Percentiles rank a stretch among this genome's conserved stretches.
phyloP scores from a whole-genome alignment of 2,888 invertebrate species.

The Erebia palarica region DNA sequence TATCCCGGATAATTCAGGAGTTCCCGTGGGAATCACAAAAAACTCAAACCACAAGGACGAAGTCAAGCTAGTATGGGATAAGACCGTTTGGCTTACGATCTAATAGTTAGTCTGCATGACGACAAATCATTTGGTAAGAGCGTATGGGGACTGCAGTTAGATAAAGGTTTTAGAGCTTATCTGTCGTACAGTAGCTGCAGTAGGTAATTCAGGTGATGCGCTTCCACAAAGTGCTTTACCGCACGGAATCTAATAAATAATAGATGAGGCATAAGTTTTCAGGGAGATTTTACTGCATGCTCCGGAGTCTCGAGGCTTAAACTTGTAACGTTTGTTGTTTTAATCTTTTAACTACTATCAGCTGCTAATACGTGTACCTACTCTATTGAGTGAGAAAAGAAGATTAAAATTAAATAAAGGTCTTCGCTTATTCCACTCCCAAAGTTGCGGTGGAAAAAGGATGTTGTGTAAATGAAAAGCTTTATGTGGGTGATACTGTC shows the following conservation, averaged over 20 bases:
- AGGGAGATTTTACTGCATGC: slow-evolving; percentile 21
- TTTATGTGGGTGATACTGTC: too few species aligned
- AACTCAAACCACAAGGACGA: too few species aligned
- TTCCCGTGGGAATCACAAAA: too few species aligned
- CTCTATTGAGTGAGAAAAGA: too few species aligned
- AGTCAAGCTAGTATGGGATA: too few species aligned
- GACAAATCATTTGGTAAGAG: background rate
- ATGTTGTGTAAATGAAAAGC: too few species aligned
- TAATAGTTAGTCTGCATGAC: background rate
- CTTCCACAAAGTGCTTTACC: slow-evolving; percentile 20
- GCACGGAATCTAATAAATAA: slow-evolving; percentile 24
- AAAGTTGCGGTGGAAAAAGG: too few species aligned
- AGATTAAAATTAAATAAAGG: too few species aligned
- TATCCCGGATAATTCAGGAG: too few species aligned
- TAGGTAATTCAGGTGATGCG: slow-evolving; percentile 21
- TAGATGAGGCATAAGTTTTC: slow-evolving; percentile 26
- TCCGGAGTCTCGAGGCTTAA: slow-evolving; percentile 9
- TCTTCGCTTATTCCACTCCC: too few species aligned
- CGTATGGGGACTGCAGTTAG: background rate
- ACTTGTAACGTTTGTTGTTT: slow-evolving; percentile 20
- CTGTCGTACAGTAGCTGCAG: background rate
- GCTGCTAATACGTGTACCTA: too few species aligned
- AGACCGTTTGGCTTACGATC: too few species aligned
- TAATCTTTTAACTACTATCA: slow-evolving; percentile 11
- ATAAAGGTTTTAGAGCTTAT: slow-evolving; percentile 7